Evolutionary conservation across 64 coral and sea anemone species (phyloP).

Genomic region (Porites lutea): DNA sequence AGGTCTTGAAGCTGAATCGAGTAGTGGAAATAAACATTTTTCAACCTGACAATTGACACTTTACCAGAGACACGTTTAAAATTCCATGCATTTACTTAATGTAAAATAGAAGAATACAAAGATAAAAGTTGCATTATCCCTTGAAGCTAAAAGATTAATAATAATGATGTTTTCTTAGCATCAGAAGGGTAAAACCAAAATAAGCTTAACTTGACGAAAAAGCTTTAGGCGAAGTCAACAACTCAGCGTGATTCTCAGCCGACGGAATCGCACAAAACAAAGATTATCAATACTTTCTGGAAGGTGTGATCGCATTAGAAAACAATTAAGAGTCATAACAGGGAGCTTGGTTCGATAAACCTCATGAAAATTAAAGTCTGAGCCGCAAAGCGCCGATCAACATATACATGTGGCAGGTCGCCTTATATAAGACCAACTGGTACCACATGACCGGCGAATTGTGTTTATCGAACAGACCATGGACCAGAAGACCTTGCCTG

Average conservation of each 20-base stretch:
- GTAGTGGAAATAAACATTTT: neutral
- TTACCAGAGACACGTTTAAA: too few species aligned
- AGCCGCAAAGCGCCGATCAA: neutral
- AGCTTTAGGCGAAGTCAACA: neutral
- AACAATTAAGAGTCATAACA: slow-evolving; percentile 10
- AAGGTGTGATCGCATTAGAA: slow-evolving; percentile 4
- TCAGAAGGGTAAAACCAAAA: neutral
- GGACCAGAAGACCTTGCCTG: neutral
- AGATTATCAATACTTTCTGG: neutral
- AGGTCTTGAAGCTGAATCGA: neutral
- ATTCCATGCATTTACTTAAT: too few species aligned
- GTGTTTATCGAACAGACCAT: neutral
- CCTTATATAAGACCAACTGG: neutral
- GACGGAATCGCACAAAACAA: neutral
- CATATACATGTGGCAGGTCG: neutral
- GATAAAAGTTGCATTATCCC: neutral
- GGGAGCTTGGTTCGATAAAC: neutral
- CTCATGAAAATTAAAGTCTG: neutral
- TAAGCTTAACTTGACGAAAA: neutral
- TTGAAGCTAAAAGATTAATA: neutral
- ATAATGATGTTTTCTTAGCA: neutral
- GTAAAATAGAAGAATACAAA: too few species aligned
- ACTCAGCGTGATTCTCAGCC: neutral
- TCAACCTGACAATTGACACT: too few species aligned
- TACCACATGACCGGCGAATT: neutral